phyloP scores from a whole-genome alignment of 2,888 invertebrate species.

The Caenorhabditis sulstoni region DNA sequence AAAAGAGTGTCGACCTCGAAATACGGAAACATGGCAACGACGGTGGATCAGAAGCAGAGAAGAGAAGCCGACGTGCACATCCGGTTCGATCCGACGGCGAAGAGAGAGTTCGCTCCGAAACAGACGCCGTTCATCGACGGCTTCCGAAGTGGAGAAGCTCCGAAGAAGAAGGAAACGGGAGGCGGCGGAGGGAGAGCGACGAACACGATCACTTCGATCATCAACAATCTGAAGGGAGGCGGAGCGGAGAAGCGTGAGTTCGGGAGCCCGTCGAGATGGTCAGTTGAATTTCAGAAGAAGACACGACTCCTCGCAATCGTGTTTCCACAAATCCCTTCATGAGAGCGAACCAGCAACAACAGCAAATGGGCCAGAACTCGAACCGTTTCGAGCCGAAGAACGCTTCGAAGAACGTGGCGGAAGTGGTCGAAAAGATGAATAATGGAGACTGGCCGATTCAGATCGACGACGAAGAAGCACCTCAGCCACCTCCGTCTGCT shows the following conservation, averaged over 20 bases:
- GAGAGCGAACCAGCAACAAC: slow-evolving; percentile 53
- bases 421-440: slow-evolving; percentile 72
- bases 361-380: slow-evolving; percentile 12
- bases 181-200: slow-evolving; percentile 23
- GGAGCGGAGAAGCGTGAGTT: slow-evolving; percentile 36
- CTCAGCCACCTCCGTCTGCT: background rate
- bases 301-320: slow-evolving; percentile 34
- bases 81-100: slow-evolving; percentile 45
- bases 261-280: no score
- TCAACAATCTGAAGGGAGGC: slow-evolving; percentile 67
- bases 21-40: slow-evolving; percentile 43
- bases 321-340: slow-evolving; percentile 68
- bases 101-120: slow-evolving; percentile 34
- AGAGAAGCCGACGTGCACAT: slow-evolving; percentile 46
- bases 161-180: slow-evolving; percentile 39
- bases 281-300: slow-evolving; percentile 41
- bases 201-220: slow-evolving; percentile 60
- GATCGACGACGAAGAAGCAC: slow-evolving; percentile 61
- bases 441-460: slow-evolving; percentile 70
- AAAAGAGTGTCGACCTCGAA: slow-evolving; percentile 11
- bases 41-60: slow-evolving; percentile 17
- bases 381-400: slow-evolving; percentile 30
- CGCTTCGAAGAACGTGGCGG: slow-evolving; percentile 64
- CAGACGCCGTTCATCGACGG: slow-evolving; percentile 55
- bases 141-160: slow-evolving; percentile 29